Evolutionary conservation across 2,888 invertebrate species (phyloP).

Genomic region (Mantis religiosa): DNA sequence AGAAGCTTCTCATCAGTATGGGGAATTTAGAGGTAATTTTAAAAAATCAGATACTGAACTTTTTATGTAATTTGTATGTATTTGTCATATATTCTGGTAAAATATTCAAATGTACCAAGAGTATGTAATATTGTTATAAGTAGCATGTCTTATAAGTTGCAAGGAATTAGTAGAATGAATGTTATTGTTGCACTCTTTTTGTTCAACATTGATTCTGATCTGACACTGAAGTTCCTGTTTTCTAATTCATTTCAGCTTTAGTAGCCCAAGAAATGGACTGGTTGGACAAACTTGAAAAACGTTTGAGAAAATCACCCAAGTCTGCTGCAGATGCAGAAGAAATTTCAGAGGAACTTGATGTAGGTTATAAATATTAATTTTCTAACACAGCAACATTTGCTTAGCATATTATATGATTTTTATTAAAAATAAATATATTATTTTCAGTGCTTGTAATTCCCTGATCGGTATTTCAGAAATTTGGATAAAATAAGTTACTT

Average conservation of each 20-base stretch:
- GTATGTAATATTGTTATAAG: too few relatives aligned
- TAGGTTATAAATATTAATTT: slow-evolving; percentile 44
- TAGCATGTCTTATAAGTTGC: neutral
- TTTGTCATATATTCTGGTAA: too few relatives aligned
- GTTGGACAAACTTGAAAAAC: slow-evolving; percentile 74
- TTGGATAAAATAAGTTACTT: too few relatives aligned
- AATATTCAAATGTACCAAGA: too few relatives aligned
- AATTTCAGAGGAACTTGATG: slow-evolving; percentile 84
- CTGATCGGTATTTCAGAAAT: too few relatives aligned
- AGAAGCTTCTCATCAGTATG: slow-evolving; percentile 72
- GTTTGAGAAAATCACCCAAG: slow-evolving; percentile 64
- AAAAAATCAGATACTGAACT: neutral
- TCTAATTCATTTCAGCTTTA: slow-evolving; percentile 53
- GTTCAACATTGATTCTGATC: neutral
- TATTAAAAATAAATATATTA: too few relatives aligned
- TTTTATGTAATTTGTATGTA: too few relatives aligned
- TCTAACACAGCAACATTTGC: too few relatives aligned
- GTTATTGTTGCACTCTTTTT: neutral
- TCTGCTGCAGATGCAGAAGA: slow-evolving; percentile 84
- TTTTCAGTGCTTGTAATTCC: too few relatives aligned
- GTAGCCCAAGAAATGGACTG: slow-evolving; percentile 76
- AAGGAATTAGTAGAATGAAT: neutral
- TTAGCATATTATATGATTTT: too few relatives aligned
- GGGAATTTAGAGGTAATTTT: slow-evolving; percentile 56
- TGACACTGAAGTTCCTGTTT: neutral